Evolutionary conservation across 2,113 vertebrate genomes (phyloP), one percentile per base, ranked within the genome.

Genomic region (Heterochromis multidens): DNA sequence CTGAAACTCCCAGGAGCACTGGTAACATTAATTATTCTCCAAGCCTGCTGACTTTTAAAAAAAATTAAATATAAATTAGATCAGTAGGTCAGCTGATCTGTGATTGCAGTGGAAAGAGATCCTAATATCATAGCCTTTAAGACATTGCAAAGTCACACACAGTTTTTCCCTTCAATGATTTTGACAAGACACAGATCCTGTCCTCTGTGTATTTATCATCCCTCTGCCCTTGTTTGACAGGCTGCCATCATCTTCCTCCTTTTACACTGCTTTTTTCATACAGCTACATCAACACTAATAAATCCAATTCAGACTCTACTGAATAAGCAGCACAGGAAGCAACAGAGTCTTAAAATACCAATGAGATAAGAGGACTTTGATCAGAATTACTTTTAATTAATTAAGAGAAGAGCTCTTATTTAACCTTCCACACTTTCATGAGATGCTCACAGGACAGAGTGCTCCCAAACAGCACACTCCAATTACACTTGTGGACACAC

Each of bases 401-500:
- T n/a, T n/a, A 33, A 59, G 6, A 7, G 19, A 79, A 9, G 60
- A 79, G 70, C 56, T 93, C 27, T 49, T 59, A 63, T 91, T 91
- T 84, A 88, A 91, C 93, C 83, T 92, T 40, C 40, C 74, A 61
- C 77, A 80, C 79, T 93, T 81, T 85, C 79, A 91, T 72, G 79
- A 79, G 56, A 87, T 83, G 81, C 87, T 89, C 72, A 82, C 25
- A 79, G 83, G 81, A 87, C 82, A 37, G 27, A 81, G 49, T 17
- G 62, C 37, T 80, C 57, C 31, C 27, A n/a, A 63, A 74, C 78
- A 83, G 78, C 83, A 89, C 90, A 87, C 94, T 95, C 87, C 87
- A 76, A 33, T 92, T 93, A 92, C 95, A 93, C 91, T 92, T 89
- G 91, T 94, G 87, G 88, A 86, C 83, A 61, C 89, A 87, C 96